These are phyloP conservation scores for Virgularia gustaviana DNA, from an alignment of 92 coral and sea anemone genomes.

Conservation along the genomic window DNA sequence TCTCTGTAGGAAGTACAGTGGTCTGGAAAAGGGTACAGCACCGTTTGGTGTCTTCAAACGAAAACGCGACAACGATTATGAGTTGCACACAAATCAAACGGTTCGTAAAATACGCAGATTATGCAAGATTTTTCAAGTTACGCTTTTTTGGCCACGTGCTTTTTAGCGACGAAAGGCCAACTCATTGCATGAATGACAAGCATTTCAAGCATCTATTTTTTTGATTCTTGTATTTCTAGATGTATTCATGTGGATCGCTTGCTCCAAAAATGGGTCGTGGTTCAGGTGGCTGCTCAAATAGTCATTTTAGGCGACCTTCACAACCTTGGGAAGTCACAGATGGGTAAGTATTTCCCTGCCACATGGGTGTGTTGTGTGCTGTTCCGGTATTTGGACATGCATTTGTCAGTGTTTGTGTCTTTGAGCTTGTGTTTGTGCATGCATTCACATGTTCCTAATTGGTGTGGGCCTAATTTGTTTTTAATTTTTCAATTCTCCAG, in stretches of 20 bases:
- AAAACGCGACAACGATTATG: slow-evolving; percentile 86
- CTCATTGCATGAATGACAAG: too few relatives aligned
- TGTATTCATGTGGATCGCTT: slow-evolving; percentile 97
- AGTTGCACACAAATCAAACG: slow-evolving; percentile 85
- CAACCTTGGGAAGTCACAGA: slow-evolving; percentile 97
- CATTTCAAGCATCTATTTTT: too few relatives aligned
- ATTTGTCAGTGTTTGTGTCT: too few relatives aligned
- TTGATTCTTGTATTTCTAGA: too few relatives aligned
- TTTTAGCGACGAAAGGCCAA: background rate
- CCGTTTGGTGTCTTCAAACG: slow-evolving; percentile 86
- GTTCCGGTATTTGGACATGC: too few relatives aligned
- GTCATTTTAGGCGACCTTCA: slow-evolving; percentile 85
- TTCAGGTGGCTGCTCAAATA: slow-evolving; percentile 98
- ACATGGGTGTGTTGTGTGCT: too few relatives aligned
- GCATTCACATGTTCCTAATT: too few relatives aligned
- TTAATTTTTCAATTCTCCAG: slow-evolving; percentile 36
- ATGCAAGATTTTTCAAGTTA: background rate
- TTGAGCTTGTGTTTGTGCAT: too few relatives aligned
- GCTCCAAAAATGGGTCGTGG: slow-evolving; percentile 98
- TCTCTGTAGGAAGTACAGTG: slow-evolving; percentile 55
- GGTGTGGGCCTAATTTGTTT: background rate
- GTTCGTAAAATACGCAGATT: slow-evolving; percentile 22
- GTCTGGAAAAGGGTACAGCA: slow-evolving; percentile 83
- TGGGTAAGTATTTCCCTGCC: slow-evolving; percentile 57
- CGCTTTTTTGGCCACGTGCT: background rate